Base-by-base conservation (phyloP, 1,140 invertebrate genomes). In the Drosophila pseudoananassae region DNA sequence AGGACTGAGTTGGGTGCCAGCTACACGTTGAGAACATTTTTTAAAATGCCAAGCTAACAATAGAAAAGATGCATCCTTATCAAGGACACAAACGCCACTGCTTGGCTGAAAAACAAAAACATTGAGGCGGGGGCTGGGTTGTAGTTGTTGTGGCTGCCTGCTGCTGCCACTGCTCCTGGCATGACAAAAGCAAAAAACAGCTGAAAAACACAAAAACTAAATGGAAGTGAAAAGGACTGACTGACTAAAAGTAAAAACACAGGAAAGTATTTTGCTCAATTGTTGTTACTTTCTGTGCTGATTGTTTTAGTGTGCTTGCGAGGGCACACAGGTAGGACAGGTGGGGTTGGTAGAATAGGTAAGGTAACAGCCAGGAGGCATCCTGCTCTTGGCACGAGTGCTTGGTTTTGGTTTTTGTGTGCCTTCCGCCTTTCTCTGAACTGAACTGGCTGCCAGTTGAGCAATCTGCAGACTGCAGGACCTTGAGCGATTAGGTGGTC, bases 21-120 rank as follows among this genome's bases (percentile, higher is more conserved):
- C 63, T 56, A 38, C 66, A 69, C 43, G 64, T 46, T 43, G 63
- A 56, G 66, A 69, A 78, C 77, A 83, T 87, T 87, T 84, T 79
- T 78, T 68, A 70, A 88, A 88, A 89, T 88, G 83, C 83, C 84
- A 89, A 65, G 63, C 84, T 79, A 88, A 88, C 83, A 88, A 88
- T 89, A 88, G 79, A 88, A 83, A 88, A 83, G 83, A 83, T 88
- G 83, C 83, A 88, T 88, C 83, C 83, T 79, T 83, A 88, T 88
- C 83, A 88, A 88, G 83, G 83, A 73, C 61, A 59, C 55, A 55
- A 6, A 52, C 25, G 23, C 17, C 15, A 56, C 45, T 65, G 77
- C 74, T 74, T 75, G 80, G 54, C 58, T 69, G 33, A 33, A 70
- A 79, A 79, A 68, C 57, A 80, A 76, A 63, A 58, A 57, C 66